Base-by-base conservation (phyloP, 2,797 vertebrate genomes). In the Spinibarbus caldwelli region DNA sequence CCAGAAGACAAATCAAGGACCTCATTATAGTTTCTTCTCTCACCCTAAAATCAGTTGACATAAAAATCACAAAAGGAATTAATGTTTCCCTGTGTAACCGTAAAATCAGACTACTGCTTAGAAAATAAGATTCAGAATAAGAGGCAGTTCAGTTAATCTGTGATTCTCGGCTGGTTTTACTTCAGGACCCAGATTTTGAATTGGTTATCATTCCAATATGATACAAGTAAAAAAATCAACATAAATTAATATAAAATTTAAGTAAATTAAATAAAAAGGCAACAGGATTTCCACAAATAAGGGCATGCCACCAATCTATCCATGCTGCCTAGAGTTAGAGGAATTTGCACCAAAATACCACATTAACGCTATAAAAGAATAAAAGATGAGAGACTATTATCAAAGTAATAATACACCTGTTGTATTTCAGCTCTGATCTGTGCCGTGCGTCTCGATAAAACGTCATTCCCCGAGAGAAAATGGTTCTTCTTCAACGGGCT, bases 1-100 rank as follows among this genome's bases (percentile, higher is more conserved):
- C 90, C 92, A 43, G 43, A 89, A 14, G 47, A 89, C 9, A 94
- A 86, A 45, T 95, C 70, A 31, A 95, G 90, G 31, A 96, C 68
- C 6, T 93, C 86, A 23, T 84, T 87, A 80, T 86, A 95, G 1
- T 88, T 88, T 86, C 90, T 95, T 70, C 10, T 83, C 57, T 77
- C 64, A 59, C 93, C 93, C 95, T 96, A 41, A 78, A 82, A 54
- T 23, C 10, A 84, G 3, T 68, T 3, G 1, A 67, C 26, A n/a
- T 19, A 45, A 29, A 66, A 43, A 11, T 83, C 64, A 64, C 15
- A 45, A 29, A 31, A 15, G 36, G 3, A 36, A 19, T 57, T 1
- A n/a, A 41, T 75, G 23, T 71, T 31, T 9, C 38, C 38, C 38
- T 41, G 0, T n/a, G n/a, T 67, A 29, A 62, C 31, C 49, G 72